A percentile compares a stretch with the other conserved stretches of the same genome.
phyloP scores from a whole-genome alignment of 2,888 invertebrate species.

The Ctenicera cuprea region DNA sequence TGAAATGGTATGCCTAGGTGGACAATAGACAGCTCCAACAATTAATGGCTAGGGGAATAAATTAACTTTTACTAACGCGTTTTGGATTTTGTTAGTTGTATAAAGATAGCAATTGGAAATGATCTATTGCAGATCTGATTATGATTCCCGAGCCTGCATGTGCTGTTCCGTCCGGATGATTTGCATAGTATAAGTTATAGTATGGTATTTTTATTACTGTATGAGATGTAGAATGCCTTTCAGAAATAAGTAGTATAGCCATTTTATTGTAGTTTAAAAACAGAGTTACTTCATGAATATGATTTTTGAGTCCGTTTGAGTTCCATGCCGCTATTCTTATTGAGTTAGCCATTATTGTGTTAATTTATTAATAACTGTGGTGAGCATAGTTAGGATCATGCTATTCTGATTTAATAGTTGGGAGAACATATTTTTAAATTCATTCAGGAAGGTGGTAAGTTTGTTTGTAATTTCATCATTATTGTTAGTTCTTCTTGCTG shows the following conservation, averaged over 20 bases:
- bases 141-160: constrained; percentile 27
- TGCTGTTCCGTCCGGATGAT: constrained; percentile 30
- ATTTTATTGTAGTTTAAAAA: constrained; percentile 21
- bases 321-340: too few species aligned
- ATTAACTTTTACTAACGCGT: constrained; percentile 20
- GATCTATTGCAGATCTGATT: constrained; percentile 31
- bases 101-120: constrained; percentile 22
- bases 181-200: constrained; percentile 27
- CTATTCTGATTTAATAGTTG: constrained; percentile 10
- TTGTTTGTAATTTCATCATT: background rate
- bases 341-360: constrained; percentile 6
- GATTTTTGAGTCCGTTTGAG: constrained; percentile 21
- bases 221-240: constrained; percentile 10
- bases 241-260: constrained; percentile 19
- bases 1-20: constrained; percentile 29
- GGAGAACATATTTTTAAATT: constrained; percentile 12
- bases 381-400: constrained; percentile 13
- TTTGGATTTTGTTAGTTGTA: constrained; percentile 37
- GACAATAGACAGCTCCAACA: constrained; percentile 25
- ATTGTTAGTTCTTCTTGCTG: background rate
- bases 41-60: constrained; percentile 26
- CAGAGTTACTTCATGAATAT: constrained; percentile 7
- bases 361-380: constrained; percentile 4
- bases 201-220: constrained; percentile 22
- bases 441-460: too few species aligned